Evolutionary conservation across 2,797 vertebrate species (phyloP).

Genomic region (Tapera naevia): DNA sequence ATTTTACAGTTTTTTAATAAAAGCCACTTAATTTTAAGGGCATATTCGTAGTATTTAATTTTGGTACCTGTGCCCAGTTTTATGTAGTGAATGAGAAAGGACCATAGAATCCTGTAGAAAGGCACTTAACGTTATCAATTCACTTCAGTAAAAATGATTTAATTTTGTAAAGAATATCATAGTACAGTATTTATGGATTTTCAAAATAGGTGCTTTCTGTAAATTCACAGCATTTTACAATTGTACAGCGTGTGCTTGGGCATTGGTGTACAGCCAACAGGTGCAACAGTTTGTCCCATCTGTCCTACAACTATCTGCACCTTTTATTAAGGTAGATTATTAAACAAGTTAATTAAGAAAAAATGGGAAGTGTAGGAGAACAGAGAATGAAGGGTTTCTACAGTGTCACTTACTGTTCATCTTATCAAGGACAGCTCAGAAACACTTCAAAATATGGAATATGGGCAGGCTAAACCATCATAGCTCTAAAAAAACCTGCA

Average conservation of each 20-base stretch:
- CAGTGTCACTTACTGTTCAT: not conserved
- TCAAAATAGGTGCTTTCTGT: not conserved
- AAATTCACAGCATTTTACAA: not conserved
- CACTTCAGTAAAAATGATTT: not conserved
- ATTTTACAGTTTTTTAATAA: slow-evolving; percentile 1
- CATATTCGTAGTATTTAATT: not conserved
- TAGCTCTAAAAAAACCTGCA: not conserved
- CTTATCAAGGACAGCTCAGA: not conserved
- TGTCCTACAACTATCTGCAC: not conserved
- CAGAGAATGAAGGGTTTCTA: not conserved
- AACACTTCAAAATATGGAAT: not conserved
- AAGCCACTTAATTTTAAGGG: not conserved
- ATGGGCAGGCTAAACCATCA: not conserved
- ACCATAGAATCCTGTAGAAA: not conserved
- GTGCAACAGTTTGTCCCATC: slow-evolving; percentile 16
- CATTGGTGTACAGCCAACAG: not conserved
- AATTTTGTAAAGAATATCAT: not conserved
- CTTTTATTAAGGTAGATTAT: slow-evolving; percentile 29
- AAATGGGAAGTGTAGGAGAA: not conserved
- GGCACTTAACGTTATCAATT: not conserved
- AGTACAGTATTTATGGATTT: not conserved
- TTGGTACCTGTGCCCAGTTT: not conserved
- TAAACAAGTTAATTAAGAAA: slow-evolving; percentile 62
- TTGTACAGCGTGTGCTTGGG: not conserved
- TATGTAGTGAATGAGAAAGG: not conserved